Evolutionary conservation across 2,797 vertebrate genomes (phyloP).

Genomic region (Mareca penelope): DNA sequence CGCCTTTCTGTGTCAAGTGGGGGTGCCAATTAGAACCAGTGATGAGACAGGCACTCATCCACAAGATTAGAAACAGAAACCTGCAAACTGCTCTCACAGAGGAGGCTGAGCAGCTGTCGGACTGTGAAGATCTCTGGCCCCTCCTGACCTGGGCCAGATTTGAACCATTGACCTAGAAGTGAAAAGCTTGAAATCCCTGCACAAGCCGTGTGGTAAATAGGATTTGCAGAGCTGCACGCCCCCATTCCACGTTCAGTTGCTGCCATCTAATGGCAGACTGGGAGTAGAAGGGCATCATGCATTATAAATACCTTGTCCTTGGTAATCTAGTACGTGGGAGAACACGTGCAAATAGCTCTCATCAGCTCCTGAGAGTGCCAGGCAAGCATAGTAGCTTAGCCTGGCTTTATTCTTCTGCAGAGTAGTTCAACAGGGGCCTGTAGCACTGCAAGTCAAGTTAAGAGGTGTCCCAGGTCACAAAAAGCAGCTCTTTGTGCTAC

Average conservation of each 20-base stretch:
- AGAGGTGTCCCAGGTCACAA: neutral
- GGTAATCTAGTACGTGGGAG: neutral
- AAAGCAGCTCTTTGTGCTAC: neutral
- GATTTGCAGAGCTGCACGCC: neutral
- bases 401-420: neutral
- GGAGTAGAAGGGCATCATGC: neutral
- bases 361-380: neutral
- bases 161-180: conserved; percentile 45
- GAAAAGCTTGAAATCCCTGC: conserved; percentile 27
- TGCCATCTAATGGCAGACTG: conserved; percentile 58
- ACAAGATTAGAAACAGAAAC: conserved; percentile 10
- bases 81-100: neutral
- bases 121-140: conserved; percentile 15
- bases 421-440: neutral
- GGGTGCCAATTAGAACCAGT: neutral
- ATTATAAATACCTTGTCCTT: neutral
- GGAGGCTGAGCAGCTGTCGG: neutral
- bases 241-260: neutral
- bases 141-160: conserved; percentile 29
- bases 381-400: neutral
- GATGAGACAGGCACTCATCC: neutral
- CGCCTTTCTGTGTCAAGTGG: neutral
- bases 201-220: neutral
- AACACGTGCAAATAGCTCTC: neutral
- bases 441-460: neutral